Base-by-base conservation (phyloP, 2,113 vertebrate species). In the Tetrao urogallus region DNA sequence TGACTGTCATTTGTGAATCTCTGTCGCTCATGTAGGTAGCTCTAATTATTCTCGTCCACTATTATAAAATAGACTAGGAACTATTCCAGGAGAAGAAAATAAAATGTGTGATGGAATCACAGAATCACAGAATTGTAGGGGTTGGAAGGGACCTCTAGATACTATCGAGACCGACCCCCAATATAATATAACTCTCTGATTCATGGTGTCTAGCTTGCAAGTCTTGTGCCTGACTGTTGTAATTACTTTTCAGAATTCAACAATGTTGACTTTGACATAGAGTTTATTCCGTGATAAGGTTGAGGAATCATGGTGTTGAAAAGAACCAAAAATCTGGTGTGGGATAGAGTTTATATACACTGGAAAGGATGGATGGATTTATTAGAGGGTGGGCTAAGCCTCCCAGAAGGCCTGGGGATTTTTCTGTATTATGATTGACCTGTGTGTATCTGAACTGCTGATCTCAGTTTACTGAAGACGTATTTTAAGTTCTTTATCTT, bases 1-100 rank as follows among this genome's bases (percentile, higher is more conserved):
- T 1, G 1, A 3, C 17, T 86, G 11, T 34, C 18, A 47, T 17
- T 42, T 63, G 36, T 28, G 36, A 25, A 63, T 1, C 1, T 3
- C 18, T 86, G 8, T 42, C 13, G 38, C 19, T 42, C 6, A 28
- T 21, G 13, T 50, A 28, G 27, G 24, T 73, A 40, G 20, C 36
- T 79, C 42, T 61, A 5, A 2, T 28, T 73, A 56, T 85, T 77
- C 45, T 92, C 20, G 32, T 43, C 13, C 12, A 16, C 15, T 75
- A 50, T 1, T 5, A 22, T 17, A 42, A 27, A 18, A 2, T 64
- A n/a, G 3, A 28, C 54, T n/a, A 48, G 64, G 22, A 84, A 19
- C 21, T 74, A 13, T 38, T 12, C 36, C 7, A 28, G 48, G 14
- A 25, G 34, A 61, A 63, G 32, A 52, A 72, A 77, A 38, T 47